A percentile compares a stretch with the other conserved stretches of the same genome.
phyloP scores from a whole-genome alignment of 2,113 vertebrate genomes.

The Loxodonta africana region DNA sequence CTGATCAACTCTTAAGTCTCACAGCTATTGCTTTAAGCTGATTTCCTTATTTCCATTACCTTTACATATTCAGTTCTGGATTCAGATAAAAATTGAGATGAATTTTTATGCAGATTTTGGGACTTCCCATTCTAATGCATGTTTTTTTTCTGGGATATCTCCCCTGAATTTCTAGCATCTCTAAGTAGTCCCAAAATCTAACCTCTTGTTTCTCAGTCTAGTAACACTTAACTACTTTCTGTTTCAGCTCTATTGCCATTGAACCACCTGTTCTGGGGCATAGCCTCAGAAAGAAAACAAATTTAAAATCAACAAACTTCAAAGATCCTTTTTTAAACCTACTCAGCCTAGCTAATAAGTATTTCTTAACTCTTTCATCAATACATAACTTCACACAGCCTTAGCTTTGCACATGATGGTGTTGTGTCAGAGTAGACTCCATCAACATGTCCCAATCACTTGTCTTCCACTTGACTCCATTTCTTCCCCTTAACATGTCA shows the following conservation, averaged over 20 bases:
- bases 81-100: not conserved
- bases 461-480: not conserved
- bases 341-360: not conserved
- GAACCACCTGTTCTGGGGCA: not conserved
- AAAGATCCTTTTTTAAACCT: not conserved
- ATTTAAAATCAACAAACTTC: not conserved
- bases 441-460: not conserved
- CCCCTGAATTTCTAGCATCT: not conserved
- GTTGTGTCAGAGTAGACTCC: not conserved
- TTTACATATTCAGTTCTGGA: not conserved
- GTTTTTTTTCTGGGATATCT: not conserved
- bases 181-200: not conserved
- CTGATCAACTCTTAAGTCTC: not conserved
- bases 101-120: not conserved
- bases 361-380: not conserved
- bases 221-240: not conserved
- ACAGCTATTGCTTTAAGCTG: not conserved
- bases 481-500: not conserved
- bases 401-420: not conserved
- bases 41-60: not conserved
- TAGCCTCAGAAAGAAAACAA: not conserved
- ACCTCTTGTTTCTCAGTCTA: not conserved
- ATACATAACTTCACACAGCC: not conserved
- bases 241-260: not conserved
- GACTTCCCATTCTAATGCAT: not conserved